These are phyloP conservation scores for Hydraecia micacea DNA, from an alignment of 2,888 invertebrate genomes.

Conservation along the genomic window DNA sequence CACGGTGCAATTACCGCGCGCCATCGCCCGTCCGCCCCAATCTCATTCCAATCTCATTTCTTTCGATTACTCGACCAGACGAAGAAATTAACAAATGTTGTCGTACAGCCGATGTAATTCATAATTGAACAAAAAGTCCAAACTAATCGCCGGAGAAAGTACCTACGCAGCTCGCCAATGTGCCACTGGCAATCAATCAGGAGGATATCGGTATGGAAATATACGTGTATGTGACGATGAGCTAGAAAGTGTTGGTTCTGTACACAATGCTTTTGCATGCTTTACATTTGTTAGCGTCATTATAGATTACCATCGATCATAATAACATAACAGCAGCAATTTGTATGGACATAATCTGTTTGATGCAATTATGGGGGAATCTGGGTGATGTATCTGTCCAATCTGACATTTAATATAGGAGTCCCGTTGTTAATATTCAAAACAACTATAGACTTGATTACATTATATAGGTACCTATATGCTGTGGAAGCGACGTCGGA, in stretches of 20 bases:
- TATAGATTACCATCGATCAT: conserved; percentile 66
- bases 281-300: conserved; percentile 63
- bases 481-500: conserved; percentile 29
- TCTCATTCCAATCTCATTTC: conserved; percentile 86
- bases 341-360: conserved; percentile 39
- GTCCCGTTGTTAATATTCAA: conserved; percentile 40
- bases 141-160: conserved; percentile 80
- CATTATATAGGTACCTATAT: background rate
- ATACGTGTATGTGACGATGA: conserved; percentile 67
- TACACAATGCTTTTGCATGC: conserved; percentile 70
- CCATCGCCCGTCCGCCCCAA: conserved; percentile 79
- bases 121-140: conserved; percentile 77
- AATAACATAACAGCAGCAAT: conserved; percentile 41
- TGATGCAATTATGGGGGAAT: conserved; percentile 46
- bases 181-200: conserved; percentile 77
- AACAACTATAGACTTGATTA: conserved; percentile 16
- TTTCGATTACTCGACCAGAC: conserved; percentile 81
- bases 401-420: conserved; percentile 25
- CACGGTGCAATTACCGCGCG: conserved; percentile 79
- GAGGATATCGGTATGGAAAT: conserved; percentile 72
- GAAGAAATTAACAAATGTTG: conserved; percentile 84
- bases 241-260: conserved; percentile 63
- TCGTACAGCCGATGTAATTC: conserved; percentile 70
- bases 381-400: conserved; percentile 30
- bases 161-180: conserved; percentile 59